Evolutionary conservation across 2,797 vertebrate genomes (phyloP).

Genomic region (Poeciliopsis gracilis): DNA sequence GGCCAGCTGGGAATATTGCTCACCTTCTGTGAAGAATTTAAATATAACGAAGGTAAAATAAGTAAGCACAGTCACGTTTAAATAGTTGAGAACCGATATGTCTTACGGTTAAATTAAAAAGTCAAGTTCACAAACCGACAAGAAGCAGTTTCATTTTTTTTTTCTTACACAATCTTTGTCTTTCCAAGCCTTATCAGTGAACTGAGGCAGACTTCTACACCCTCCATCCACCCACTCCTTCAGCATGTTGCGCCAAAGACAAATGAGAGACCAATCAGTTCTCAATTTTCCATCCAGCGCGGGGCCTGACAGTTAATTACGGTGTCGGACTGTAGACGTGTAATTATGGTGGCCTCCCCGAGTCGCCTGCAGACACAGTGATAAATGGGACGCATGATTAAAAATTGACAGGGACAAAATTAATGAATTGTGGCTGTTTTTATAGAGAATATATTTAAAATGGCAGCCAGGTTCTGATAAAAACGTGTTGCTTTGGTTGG

Average conservation of each 20-base stretch:
- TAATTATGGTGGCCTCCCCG: constrained; percentile 64
- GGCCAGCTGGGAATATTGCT: background rate
- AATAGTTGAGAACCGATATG: too few species aligned
- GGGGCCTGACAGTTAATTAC: constrained; percentile 63
- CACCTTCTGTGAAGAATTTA: background rate
- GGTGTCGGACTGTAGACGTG: constrained; percentile 46
- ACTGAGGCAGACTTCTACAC: constrained; percentile 52
- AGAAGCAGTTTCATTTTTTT: background rate
- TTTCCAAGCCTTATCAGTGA: constrained; percentile 37
- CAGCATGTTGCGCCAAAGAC: constrained; percentile 35
- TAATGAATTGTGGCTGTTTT: constrained; percentile 46
- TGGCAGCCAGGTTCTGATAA: constrained; percentile 37
- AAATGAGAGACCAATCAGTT: constrained; percentile 63
- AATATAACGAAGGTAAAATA: background rate
- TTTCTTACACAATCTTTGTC: constrained; percentile 38
- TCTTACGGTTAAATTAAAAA: background rate
- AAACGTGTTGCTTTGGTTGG: constrained; percentile 17
- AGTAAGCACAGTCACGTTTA: background rate
- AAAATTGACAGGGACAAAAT: constrained; percentile 55
- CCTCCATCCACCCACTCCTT: constrained; percentile 42
- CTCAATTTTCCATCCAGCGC: constrained; percentile 42
- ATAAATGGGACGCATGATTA: constrained; percentile 72
- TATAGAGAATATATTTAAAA: constrained; percentile 45
- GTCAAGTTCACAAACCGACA: background rate
- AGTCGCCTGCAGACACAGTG: constrained; percentile 57